These are phyloP conservation scores for Rhodeus uyekii DNA, from an alignment of 2,797 vertebrate genomes.

Conservation along the genomic window DNA sequence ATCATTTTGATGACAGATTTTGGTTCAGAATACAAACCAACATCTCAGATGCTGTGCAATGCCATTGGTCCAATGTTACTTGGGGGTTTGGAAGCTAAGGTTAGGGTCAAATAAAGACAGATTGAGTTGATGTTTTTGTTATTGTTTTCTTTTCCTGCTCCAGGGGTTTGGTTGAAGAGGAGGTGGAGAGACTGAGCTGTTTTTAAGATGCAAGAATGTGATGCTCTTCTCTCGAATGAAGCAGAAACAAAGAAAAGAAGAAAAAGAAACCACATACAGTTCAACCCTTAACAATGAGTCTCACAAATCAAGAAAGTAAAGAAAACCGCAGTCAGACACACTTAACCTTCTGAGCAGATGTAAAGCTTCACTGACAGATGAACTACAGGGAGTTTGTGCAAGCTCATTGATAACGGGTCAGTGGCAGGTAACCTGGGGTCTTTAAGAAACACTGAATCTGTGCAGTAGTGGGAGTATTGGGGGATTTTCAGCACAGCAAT, in stretches of 20 bases:
- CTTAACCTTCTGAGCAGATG: conserved; percentile 62
- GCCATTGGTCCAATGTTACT: not conserved
- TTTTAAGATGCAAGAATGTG: conserved; percentile 58
- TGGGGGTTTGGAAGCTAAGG: too few relatives aligned
- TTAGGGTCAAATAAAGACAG: conserved; percentile 14
- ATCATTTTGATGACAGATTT: not conserved
- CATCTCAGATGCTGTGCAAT: not conserved
- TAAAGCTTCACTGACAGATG: conserved; percentile 71
- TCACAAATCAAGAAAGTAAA: conserved; percentile 51
- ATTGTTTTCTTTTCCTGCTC: conserved; percentile 21
- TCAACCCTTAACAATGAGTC: conserved; percentile 46
- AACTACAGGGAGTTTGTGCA: conserved; percentile 64
- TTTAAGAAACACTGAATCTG: conserved; percentile 64
- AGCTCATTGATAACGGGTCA: conserved; percentile 71
- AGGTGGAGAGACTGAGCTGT: conserved; percentile 70
- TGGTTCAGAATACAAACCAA: not conserved
- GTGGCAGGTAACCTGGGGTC: conserved; percentile 68
- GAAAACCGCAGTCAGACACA: conserved; percentile 36
- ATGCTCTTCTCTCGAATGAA: conserved; percentile 52
- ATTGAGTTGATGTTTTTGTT: not conserved
- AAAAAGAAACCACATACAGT: conserved; percentile 50
- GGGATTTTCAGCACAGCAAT: not conserved
- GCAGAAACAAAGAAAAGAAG: conserved; percentile 52
- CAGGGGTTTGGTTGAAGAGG: conserved; percentile 77
- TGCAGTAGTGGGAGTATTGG: conserved; percentile 39